Conservation (phyloP, 2,888 invertebrate genomes). For the Caenorhabditis angaria region DNA sequence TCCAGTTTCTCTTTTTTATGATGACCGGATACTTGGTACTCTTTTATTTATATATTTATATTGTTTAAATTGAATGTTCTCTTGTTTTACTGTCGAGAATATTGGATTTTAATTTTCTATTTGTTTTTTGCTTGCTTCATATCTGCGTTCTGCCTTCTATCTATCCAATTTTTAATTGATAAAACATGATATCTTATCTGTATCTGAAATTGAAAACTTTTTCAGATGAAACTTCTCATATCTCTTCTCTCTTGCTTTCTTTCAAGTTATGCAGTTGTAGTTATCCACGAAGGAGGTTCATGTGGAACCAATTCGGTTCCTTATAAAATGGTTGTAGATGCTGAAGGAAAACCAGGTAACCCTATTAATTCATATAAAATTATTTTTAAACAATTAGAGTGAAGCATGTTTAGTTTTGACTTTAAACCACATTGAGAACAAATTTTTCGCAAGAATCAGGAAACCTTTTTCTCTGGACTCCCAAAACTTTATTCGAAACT, state of each 20-base stretch:
- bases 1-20: conserved; percentile 2
- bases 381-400: conserved; percentile 11
- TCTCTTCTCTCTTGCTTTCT: too few relatives aligned
- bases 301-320: conserved; percentile 57
- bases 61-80: neutral
- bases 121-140: neutral
- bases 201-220: too few relatives aligned
- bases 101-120: conserved; percentile 1
- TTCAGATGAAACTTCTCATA: conserved; percentile 27
- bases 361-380: neutral
- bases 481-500: too few relatives aligned
- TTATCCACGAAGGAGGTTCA: conserved; percentile 47
- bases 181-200: too few relatives aligned
- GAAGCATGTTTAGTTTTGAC: too few relatives aligned
- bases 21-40: neutral
- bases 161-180: neutral
- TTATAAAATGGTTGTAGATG: conserved; percentile 54
- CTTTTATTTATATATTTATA: conserved; percentile 6
- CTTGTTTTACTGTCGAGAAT: neutral
- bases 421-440: too few relatives aligned
- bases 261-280: conserved; percentile 1
- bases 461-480: too few relatives aligned
- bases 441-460: too few relatives aligned
- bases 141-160: neutral
- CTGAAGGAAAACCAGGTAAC: conserved; percentile 58